Base-by-base conservation (phyloP, 2,797 vertebrate genomes). In the Falco cherrug region DNA sequence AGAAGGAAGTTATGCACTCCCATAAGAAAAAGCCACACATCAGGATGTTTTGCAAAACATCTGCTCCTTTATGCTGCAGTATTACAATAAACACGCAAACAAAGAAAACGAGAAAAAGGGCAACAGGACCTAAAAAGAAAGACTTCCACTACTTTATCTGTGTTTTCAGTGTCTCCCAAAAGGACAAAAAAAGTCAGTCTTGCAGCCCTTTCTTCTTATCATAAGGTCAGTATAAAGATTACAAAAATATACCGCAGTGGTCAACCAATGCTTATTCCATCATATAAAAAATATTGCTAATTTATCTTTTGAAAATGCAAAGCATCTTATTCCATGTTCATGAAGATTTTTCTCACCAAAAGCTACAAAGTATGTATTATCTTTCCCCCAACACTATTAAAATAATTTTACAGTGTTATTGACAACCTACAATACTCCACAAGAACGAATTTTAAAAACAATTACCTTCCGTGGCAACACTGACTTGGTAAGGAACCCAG, bases 21-120 rank as follows among this genome's bases (percentile, higher is more conserved):
- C 99, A 98, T 97, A 99, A 99, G 99, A 98, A 98, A 98, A 98
- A 98, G 98, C 98, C 98, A 98, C 98, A 98, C 98, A 99, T 99
- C 98, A 98, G 98, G 99, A 99, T 99, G 99, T 99, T 99, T 99
- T 99, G 98, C 98, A 98, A 98, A 99, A 99, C 99, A 99, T 99
- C 99, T 99, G 99, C 98, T 99, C 99, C 99, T 98, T 98, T 98
- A 98, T 98, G 98, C 98, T 98, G 98, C 97, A 98, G 98, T 98
- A 98, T 98, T 98, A 98, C 98, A 98, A 98, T 98, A 99, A 99
- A 99, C 95, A 98, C 97, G 98, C 98, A 99, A 99, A 99, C 98
- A 99, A 99, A 99, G 98, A 98, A 97, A 98, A 97, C 11, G 28
- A 81, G 59, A 75, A 86, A 95, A 93, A 94, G 82, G 92, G 84